Evolutionary conservation across 2,888 invertebrate genomes (phyloP), one percentile per base, ranked within the genome.

Genomic region (Leptinotarsa rubiginosa): DNA sequence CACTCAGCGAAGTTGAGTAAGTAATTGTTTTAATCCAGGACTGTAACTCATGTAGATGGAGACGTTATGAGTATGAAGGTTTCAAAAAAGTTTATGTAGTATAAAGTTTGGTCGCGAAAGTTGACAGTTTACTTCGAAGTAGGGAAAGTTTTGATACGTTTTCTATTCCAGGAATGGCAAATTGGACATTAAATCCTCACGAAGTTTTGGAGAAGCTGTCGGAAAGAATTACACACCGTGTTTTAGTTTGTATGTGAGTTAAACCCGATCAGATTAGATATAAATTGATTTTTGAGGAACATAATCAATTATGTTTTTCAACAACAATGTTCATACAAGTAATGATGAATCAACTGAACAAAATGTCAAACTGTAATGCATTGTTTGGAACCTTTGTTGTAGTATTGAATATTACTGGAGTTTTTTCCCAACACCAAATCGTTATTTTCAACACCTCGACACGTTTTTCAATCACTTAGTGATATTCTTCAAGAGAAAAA

Each of bases 1-100:
- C 56, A 15, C 56, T 56, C 56, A 25, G 56, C 22, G 15, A 56
- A 56, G 56, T 56, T 56, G 13, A 15, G 15, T 22, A 56, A 56
- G 56, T 56, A 56, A 10, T 52, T 20, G 56, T 56, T 56, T 22
- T 22, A 13, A 22, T 20, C 22, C 56, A 56, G 56, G 20, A 56
- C 56, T 20, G 56, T 56, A 25, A 56, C 56, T 56, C 56, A 56
- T 56, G 22, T 13, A 56, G 22, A 56, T 56, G 56, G 56, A 12
- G 56, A 56, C 20, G 13, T 56, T 56, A 56, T 22, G 22, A 56
- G 56, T 56, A 56, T 56, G 56, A 56, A 22, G 56, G 20, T 56
- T 56, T 56, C 22, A 25, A 18, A 13, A 56, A 22, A 56, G 56
- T 56, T 56, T 56, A 20, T 56, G 22, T 22, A 22, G 22, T 22